A percentile compares a stretch with the other conserved stretches of the same genome.
These are phyloP conservation scores for Apamea monoglypha DNA, from an alignment of 2,888 invertebrate genomes.

Conservation along the genomic window DNA sequence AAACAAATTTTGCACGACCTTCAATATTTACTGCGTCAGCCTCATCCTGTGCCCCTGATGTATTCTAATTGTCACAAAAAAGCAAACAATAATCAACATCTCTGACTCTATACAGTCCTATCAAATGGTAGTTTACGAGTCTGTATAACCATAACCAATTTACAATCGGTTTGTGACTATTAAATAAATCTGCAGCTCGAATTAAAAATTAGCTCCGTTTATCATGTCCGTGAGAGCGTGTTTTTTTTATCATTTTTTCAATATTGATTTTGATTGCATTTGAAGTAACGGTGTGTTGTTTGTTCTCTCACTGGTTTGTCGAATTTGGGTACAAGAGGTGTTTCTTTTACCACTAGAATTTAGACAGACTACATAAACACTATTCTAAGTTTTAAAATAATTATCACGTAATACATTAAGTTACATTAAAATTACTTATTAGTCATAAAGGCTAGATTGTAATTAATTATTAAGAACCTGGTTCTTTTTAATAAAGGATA, in stretches of 20 bases:
- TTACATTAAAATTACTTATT: too few species aligned
- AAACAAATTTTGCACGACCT: background rate
- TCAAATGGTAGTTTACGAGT: constrained; percentile 72
- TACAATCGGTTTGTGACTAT: constrained; percentile 80
- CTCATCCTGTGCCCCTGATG: constrained; percentile 28
- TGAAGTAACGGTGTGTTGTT: constrained; percentile 60
- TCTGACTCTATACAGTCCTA: constrained; percentile 56
- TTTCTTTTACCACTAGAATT: constrained; percentile 26
- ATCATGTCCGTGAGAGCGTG: constrained; percentile 80
- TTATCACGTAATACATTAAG: too few species aligned
- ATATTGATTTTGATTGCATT: constrained; percentile 64
- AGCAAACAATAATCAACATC: constrained; percentile 54
- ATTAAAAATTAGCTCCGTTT: constrained; percentile 85
- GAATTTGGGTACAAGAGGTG: constrained; percentile 22
- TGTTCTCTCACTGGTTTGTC: constrained; percentile 57
- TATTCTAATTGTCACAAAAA: constrained; percentile 54
- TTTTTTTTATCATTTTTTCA: constrained; percentile 67
- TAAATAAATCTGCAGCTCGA: constrained; percentile 84
- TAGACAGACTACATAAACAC: too few species aligned
- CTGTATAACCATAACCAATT: constrained; percentile 78
- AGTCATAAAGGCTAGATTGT: too few species aligned
- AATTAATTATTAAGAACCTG: too few species aligned
- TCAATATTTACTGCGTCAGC: background rate
- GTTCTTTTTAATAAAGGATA: too few species aligned
- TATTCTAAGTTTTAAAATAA: too few species aligned